phyloP scores from a whole-genome alignment of 2,888 invertebrate species.

The Crocallis elinguaria region DNA sequence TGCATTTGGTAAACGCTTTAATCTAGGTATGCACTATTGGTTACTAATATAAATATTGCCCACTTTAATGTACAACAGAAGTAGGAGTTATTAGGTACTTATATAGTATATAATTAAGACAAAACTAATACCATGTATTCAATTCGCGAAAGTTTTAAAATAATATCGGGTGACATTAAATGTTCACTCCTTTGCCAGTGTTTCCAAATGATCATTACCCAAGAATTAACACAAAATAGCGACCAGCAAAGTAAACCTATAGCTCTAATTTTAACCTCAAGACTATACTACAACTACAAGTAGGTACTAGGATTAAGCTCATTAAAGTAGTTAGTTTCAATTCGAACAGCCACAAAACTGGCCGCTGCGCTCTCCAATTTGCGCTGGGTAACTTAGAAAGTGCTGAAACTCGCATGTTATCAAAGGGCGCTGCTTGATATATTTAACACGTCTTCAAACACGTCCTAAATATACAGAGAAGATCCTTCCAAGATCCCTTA shows the following conservation, averaged over 20 bases:
- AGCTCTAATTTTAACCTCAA: not conserved
- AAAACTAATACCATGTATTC: no score
- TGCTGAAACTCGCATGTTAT: constrained; percentile 8
- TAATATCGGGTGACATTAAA: no score
- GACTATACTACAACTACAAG: constrained; percentile 11
- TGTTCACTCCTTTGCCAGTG: no score
- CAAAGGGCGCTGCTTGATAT: constrained; percentile 22
- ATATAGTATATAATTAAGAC: no score
- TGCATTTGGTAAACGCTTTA: no score
- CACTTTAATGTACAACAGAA: no score
- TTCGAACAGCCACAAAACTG: constrained; percentile 9
- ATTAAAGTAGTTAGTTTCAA: constrained; percentile 11
- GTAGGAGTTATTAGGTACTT: no score
- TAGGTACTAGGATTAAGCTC: not conserved
- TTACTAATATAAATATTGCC: no score
- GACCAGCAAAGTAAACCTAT: not conserved
- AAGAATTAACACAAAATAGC: not conserved
- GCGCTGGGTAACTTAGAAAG: constrained; percentile 4
- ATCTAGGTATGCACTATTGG: no score
- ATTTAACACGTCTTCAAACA: constrained; percentile 32
- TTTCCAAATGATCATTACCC: no score
- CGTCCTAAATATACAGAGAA: constrained; percentile 32
- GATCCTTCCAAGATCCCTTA: constrained; percentile 26
- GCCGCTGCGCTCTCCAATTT: constrained; percentile 1
- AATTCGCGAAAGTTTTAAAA: no score